Base-by-base conservation (phyloP, 2,888 invertebrate species). In the Laspeyria flexula region DNA sequence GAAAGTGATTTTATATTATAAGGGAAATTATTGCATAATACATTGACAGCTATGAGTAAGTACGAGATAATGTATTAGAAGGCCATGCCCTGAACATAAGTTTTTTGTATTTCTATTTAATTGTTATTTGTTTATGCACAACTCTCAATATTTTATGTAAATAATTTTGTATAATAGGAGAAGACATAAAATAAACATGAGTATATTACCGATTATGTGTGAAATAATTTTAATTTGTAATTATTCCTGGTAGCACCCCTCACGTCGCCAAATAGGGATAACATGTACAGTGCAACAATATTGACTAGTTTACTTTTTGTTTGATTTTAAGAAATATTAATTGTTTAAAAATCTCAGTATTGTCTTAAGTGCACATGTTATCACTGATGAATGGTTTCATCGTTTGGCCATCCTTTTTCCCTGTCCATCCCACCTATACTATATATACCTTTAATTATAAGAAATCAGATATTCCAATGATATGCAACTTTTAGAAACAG, bases 51-150 rank as follows among this genome's bases (percentile, higher is more conserved):
- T 88, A 86, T 85, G 83, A 83, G 80, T 88, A 88, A 89, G 86
- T 83, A 86, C 81, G 81, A 84, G 74, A 85, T 83, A 81, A 85
- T 89, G 90, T 88, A 86, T 84, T 88, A 85, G 85, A 85, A 81
- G 90, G 88, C 86, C 86, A 81, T 85, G 89, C 79, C 88, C 87
- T 80, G 86, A 84, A 83, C 79, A 85, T 88, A 88, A 86, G 88
- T 88, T 90, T 81, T 88, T 92, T 90, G 90, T 92, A 89, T 90
- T 87, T 89, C 88, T 90, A 90, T 91, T 91, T 92, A 92, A 92
- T 90, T 93, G 93, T 93, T 92, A 92, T 92, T 92, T 92, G 92
- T 92, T 93, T 91, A 92, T 92, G 93, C 93, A 93, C 93, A 92
- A 92, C 90, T 92, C 90, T 93, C 91, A 89, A 91, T 92, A 91